Base-by-base conservation (phyloP, 2,888 invertebrate genomes). In the Agriopis marginaria region DNA sequence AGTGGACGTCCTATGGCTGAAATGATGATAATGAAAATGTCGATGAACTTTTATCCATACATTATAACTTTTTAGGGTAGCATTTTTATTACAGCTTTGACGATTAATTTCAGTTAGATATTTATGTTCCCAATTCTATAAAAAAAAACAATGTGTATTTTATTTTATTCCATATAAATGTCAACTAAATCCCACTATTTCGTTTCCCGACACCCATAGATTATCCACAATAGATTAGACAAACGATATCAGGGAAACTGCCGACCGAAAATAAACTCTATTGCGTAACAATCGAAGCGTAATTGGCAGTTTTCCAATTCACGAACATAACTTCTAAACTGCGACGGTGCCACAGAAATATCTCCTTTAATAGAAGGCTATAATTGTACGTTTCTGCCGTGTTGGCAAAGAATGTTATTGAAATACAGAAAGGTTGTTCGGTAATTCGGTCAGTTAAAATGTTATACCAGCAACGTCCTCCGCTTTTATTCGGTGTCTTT, bases 261-360 rank as follows among this genome's bases (percentile, higher is more conserved):
- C 49, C 59, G 14, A 63, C n/a, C 68, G 53, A 66, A 72, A 69
- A 72, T 69, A 69, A 61, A 72, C 66, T 69, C 44, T 60, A 66
- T 64, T 70, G 68, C 73, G 70, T 55, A 72, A 75, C 74, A 73
- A 75, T 74, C 71, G 65, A 63, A 71, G 64, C 63, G 67, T 70
- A 73, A 77, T 73, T 77, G 77, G 77, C 74, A 71, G 61, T 66
- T 72, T 72, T 74, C 77, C 77, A 77, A 72, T 68, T 72, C 72
- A 54, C 67, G 69, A 70, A 71, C 66, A 62, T 66, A 67, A 62
- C 68, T 70, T 69, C 69, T 75, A 71, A 73, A 64, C 67, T 71
- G 56, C 64, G 71, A 73, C 69, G 61, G 68, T 53, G 71, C 60
- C 72, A 68, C 73, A 76, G 73, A 73, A 76, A 76, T 75, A 75